Conservation (phyloP, 1,140 invertebrate species). For the Drosophila suzukii region DNA sequence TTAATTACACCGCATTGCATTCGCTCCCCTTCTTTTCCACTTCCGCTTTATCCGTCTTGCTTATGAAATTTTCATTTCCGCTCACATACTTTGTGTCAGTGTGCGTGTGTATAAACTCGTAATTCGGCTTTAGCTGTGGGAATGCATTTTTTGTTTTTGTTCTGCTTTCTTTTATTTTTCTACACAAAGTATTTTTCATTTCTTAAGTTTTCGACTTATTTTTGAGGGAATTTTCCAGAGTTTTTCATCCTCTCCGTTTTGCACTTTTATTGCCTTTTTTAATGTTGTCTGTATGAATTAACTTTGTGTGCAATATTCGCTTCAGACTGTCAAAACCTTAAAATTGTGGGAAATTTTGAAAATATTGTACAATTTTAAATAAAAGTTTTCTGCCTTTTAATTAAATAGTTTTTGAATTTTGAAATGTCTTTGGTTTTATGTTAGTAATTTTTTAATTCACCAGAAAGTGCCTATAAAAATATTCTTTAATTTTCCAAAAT, state of each 20-base stretch:
- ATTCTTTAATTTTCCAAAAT: too few relatives aligned
- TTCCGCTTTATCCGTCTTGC: slow-evolving; percentile 8
- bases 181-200: slow-evolving; percentile 19
- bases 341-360: background rate
- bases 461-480: too few relatives aligned
- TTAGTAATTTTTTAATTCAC: too few relatives aligned
- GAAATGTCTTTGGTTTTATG: too few relatives aligned
- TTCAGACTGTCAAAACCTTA: background rate
- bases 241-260: background rate
- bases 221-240: background rate
- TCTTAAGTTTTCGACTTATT: slow-evolving; percentile 12
- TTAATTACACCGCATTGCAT: slow-evolving; percentile 57
- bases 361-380: background rate
- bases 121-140: slow-evolving; percentile 21
- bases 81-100: slow-evolving; percentile 19
- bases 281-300: background rate
- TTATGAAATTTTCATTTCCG: slow-evolving; percentile 28
- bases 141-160: slow-evolving; percentile 9
- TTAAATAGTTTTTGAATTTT: too few relatives aligned
- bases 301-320: background rate
- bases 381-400: too few relatives aligned
- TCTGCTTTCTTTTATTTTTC: slow-evolving; percentile 15
- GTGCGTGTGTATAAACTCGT: slow-evolving; percentile 14
- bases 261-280: background rate
- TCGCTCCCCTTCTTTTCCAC: background rate